A percentile compares a stretch with the other conserved stretches of the same genome.
These are phyloP conservation scores for Vultur gryphus DNA, from an alignment of 2,797 vertebrate genomes.

Conservation along the genomic window DNA sequence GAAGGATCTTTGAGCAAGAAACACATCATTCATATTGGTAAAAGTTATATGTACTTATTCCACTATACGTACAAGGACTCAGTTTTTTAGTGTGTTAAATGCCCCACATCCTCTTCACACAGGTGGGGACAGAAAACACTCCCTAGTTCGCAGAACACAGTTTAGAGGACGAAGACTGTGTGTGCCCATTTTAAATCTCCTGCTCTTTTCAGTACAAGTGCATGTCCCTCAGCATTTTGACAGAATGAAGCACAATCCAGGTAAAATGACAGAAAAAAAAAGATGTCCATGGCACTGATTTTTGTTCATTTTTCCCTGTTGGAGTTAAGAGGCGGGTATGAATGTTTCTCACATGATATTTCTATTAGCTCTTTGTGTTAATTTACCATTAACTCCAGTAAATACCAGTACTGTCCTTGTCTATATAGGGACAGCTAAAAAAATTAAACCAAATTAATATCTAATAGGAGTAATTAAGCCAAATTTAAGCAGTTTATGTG, in stretches of 20 bases:
- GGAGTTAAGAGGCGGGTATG: background rate
- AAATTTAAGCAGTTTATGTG: background rate
- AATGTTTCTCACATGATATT: background rate
- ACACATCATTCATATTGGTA: background rate
- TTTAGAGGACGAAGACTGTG: background rate
- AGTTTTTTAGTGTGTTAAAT: background rate
- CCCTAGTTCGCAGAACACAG: background rate
- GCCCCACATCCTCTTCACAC: background rate
- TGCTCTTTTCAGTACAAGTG: background rate
- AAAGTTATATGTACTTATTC: background rate
- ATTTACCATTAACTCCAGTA: background rate
- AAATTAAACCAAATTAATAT: background rate
- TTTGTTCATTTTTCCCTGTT: background rate
- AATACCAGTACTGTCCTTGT: background rate
- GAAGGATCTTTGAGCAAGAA: background rate
- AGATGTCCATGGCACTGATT: background rate
- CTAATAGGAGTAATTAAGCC: background rate
- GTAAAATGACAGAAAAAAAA: background rate
- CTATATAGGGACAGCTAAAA: background rate
- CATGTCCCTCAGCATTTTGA: background rate
- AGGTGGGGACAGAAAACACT: background rate
- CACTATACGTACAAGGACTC: background rate
- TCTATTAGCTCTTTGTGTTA: background rate
- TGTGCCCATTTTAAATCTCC: background rate
- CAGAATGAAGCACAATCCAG: background rate